Conservation (phyloP, 2,888 invertebrate genomes). For the Anthophora plumipes region DNA sequence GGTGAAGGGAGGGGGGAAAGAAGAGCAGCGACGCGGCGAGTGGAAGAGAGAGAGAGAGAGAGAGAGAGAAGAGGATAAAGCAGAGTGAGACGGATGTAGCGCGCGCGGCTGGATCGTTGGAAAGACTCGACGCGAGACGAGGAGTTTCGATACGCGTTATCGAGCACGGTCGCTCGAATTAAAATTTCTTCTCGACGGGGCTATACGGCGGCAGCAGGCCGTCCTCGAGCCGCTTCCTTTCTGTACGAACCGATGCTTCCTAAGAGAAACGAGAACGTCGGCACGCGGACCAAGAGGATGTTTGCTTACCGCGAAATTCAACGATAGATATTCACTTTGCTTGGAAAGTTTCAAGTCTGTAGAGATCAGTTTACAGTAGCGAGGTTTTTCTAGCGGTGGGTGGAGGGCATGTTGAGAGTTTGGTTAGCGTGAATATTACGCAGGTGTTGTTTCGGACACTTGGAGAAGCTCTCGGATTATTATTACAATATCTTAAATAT, state of each 20-base stretch:
- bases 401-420: too few species aligned
- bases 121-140: slow-evolving; percentile 67
- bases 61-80: slow-evolving; percentile 15
- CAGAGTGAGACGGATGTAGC: slow-evolving; percentile 10
- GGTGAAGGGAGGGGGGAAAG: slow-evolving; percentile 18
- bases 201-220: slow-evolving; percentile 26
- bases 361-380: too few species aligned
- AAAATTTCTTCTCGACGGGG: slow-evolving; percentile 67
- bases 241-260: slow-evolving; percentile 4
- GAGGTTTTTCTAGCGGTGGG: not conserved
- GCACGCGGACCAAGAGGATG: slow-evolving; percentile 11
- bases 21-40: slow-evolving; percentile 32
- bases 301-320: slow-evolving; percentile 26
- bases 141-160: slow-evolving; percentile 74
- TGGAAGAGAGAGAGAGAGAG: slow-evolving; percentile 17
- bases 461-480: too few species aligned
- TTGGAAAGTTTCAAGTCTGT: not conserved
- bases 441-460: not conserved
- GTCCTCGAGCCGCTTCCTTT: slow-evolving; percentile 59
- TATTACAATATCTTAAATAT: too few species aligned
- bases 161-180: slow-evolving; percentile 71
- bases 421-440: too few species aligned
- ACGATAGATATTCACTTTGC: slow-evolving; percentile 27
- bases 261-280: slow-evolving; percentile 50
- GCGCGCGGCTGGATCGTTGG: slow-evolving; percentile 54